Evolutionary conservation across 1,140 invertebrate genomes (phyloP).

Genomic region (Mylabris phalerata): DNA sequence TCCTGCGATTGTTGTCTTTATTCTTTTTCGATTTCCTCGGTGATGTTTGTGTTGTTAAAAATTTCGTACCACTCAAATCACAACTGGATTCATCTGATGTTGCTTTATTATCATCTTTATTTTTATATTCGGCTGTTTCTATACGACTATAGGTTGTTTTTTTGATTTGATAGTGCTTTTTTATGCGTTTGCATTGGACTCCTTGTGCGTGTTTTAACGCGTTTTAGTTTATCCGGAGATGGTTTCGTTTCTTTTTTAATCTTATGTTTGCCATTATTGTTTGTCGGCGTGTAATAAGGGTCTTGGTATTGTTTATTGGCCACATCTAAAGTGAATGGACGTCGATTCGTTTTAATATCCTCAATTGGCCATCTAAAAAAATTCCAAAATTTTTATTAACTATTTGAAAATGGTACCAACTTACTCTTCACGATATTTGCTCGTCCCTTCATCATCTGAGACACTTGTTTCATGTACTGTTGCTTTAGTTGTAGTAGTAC

Average conservation of each 20-base stretch:
- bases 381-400: no score
- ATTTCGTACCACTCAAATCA: slow-evolving; percentile 44
- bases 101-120: slow-evolving; percentile 20
- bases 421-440: no score
- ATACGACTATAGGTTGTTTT: slow-evolving; percentile 22
- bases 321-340: slow-evolving; percentile 63
- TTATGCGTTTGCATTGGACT: slow-evolving; percentile 48
- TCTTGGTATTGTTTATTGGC: slow-evolving; percentile 44
- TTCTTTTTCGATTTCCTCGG: slow-evolving; percentile 52
- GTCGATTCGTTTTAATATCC: background rate
- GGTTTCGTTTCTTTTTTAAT: slow-evolving; percentile 46
- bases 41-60: slow-evolving; percentile 36
- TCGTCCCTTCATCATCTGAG: no score
- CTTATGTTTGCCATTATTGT: slow-evolving; percentile 30
- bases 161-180: slow-evolving; percentile 31
- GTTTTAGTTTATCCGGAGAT: slow-evolving; percentile 39
- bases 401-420: no score
- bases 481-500: no score
- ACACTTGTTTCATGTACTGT: no score
- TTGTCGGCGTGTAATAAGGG: slow-evolving; percentile 35
- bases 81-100: slow-evolving; percentile 60
- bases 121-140: slow-evolving; percentile 31
- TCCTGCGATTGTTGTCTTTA: slow-evolving; percentile 59
- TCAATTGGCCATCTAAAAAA: no score
- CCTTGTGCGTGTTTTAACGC: slow-evolving; percentile 49